Evolutionary conservation across 2,113 vertebrate genomes (phyloP), one percentile per base, ranked within the genome.

Genomic region (Notarius lentiginosus): DNA sequence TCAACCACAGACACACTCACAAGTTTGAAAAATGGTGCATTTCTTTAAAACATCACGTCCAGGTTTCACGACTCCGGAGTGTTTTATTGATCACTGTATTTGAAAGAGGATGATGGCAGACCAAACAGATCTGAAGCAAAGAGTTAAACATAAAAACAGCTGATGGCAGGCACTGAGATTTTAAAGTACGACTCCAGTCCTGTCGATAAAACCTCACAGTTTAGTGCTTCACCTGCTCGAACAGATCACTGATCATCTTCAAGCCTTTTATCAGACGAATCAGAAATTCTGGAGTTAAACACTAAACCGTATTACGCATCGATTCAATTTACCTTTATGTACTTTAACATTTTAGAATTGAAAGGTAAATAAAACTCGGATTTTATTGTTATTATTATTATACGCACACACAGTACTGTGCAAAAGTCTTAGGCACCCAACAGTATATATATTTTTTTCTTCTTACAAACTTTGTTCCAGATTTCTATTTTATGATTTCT

Each of bases 101-200:
- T 53, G 47, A 55, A 82, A 27, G 2, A n/a, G 51, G 27, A 60
- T 47, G n/a, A 73, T 1, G 53, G 18, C 65, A 27, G 49, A 70
- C 11, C 11, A 55, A 49, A 55, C 2, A 27, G 6, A 65, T n/a
- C 22, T 27, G 41, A 65, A 27, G 41, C 58, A 82, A 49, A 63
- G 56, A 24, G 58, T 61, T 82, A 82, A 47, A n/a, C 11, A 22
- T 24, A 18, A 82, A 49, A 66, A 61, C 47, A 82, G 14, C 11
- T 55, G 10, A 66, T 49, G 22, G 81, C 49, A 65, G 3, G 2
- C 22, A 51, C 5, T 30, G 22, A 47, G 80, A 8, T 41, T 49
- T 83, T 53, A 53, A 24, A 66, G 47, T 41, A n/a, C 2, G 53
- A 79, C 76, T 79, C 51, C 82, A 84, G 82, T 72, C 66, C 82